phyloP scores from a whole-genome alignment of 2,888 invertebrate species.

The Hipparchia semele region DNA sequence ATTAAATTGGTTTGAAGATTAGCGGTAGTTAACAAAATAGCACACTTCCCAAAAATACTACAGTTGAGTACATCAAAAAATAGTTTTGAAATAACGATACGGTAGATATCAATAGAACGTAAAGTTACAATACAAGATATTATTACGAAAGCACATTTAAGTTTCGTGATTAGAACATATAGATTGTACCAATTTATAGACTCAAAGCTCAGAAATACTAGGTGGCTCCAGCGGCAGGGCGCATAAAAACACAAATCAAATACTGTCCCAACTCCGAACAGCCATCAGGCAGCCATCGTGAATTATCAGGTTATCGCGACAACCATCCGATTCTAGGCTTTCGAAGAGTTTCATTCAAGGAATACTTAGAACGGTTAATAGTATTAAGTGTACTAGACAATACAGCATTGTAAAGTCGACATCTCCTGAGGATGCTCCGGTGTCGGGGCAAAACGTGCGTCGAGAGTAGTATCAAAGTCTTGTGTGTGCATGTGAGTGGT shows the following conservation, averaged over 20 bases:
- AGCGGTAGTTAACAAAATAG: too few relatives aligned
- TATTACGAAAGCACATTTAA: neutral
- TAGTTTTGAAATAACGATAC: too few relatives aligned
- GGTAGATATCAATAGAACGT: neutral
- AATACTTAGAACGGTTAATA: neutral
- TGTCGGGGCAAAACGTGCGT: too few relatives aligned
- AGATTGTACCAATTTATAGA: constrained; percentile 20
- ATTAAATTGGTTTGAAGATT: too few relatives aligned
- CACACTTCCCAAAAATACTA: too few relatives aligned
- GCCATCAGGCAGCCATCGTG: constrained; percentile 51
- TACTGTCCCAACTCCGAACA: constrained; percentile 40
- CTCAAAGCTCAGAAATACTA: constrained; percentile 30
- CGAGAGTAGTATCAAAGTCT: too few relatives aligned
- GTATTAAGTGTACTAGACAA: neutral
- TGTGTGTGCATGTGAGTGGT: too few relatives aligned
- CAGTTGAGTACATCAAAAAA: too few relatives aligned
- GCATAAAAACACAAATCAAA: constrained; percentile 40
- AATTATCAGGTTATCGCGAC: constrained; percentile 69
- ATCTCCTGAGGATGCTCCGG: too few relatives aligned
- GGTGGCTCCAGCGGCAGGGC: constrained; percentile 21
- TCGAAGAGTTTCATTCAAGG: constrained; percentile 20
- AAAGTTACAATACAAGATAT: constrained; percentile 10
- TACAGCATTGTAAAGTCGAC: too few relatives aligned
- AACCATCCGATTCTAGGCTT: constrained; percentile 70
- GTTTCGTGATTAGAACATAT: constrained; percentile 21